These are phyloP conservation scores for Bombus confusus DNA, from an alignment of 1,140 invertebrate species.

Conservation along the genomic window DNA sequence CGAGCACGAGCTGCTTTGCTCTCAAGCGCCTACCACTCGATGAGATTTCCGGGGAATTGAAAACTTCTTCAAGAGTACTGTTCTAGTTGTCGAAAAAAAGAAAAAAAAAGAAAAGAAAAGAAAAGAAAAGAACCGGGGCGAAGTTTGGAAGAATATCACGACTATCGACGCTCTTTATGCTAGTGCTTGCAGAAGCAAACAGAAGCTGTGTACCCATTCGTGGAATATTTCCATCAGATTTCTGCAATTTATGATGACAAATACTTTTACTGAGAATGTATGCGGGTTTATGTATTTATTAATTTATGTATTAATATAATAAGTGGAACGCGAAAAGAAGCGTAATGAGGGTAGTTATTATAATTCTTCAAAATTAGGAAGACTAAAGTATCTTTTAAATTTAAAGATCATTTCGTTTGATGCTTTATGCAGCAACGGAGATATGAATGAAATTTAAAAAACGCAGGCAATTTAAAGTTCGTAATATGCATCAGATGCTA, in stretches of 20 bases:
- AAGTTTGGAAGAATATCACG: not conserved
- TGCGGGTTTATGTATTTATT: not conserved
- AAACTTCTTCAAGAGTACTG: not conserved
- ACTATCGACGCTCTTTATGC: not conserved
- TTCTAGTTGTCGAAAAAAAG: not conserved
- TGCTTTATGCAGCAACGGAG: not conserved
- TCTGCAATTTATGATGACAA: not conserved
- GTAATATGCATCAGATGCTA: no score
- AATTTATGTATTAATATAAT: not conserved
- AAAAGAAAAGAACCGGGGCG: no score
- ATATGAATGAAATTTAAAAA: not conserved
- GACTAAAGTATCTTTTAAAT: not conserved
- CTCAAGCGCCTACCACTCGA: slow-evolving; percentile 24
- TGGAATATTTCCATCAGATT: not conserved
- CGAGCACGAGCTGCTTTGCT: not conserved
- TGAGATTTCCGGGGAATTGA: not conserved
- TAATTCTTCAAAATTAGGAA: not conserved
- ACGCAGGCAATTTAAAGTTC: no score
- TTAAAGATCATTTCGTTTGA: not conserved
- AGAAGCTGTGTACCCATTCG: not conserved
- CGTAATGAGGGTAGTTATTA: not conserved
- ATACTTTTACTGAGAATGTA: not conserved
- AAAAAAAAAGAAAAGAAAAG: no score
- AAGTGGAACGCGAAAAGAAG: not conserved
- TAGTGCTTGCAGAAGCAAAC: no score